phyloP scores from a whole-genome alignment of 2,797 vertebrate species.

The Helarctos malayanus region DNA sequence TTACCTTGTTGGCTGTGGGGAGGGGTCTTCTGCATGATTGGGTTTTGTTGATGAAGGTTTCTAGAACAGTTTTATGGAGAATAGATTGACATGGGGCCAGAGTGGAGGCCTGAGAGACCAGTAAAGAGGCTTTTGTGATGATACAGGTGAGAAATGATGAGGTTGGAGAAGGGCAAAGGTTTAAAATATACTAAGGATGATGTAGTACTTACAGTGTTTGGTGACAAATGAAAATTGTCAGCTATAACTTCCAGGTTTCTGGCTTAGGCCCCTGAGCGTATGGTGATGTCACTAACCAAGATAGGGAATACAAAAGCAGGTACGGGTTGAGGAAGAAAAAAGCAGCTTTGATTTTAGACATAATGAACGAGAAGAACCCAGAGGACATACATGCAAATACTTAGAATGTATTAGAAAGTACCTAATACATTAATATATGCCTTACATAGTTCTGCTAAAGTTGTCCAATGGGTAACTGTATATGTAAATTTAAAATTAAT shows the following conservation, averaged over 20 bases:
- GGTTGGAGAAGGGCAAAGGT: conserved; percentile 12
- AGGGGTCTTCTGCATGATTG: not conserved
- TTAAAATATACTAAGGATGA: conserved; percentile 32
- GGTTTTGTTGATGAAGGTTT: conserved; percentile 32
- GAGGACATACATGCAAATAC: not conserved
- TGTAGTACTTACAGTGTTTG: not conserved
- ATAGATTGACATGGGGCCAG: not conserved
- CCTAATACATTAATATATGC: not conserved
- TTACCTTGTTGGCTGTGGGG: not conserved
- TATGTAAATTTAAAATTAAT: conserved; percentile 55
- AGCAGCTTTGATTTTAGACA: not conserved
- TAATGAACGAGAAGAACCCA: not conserved
- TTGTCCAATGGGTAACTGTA: not conserved
- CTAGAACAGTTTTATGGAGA: conserved; percentile 2
- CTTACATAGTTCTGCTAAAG: not conserved
- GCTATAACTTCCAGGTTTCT: not conserved
- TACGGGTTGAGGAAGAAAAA: not conserved
- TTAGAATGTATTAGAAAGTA: not conserved
- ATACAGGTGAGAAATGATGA: not conserved
- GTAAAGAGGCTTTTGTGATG: not conserved
- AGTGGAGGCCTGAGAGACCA: not conserved
- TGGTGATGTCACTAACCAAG: not conserved
- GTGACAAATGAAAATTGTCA: not conserved
- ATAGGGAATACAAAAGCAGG: not conserved
- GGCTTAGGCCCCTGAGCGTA: not conserved